Conservation (phyloP, 2,113 vertebrate species). For the Brachyhypopomus gauderio region DNA sequence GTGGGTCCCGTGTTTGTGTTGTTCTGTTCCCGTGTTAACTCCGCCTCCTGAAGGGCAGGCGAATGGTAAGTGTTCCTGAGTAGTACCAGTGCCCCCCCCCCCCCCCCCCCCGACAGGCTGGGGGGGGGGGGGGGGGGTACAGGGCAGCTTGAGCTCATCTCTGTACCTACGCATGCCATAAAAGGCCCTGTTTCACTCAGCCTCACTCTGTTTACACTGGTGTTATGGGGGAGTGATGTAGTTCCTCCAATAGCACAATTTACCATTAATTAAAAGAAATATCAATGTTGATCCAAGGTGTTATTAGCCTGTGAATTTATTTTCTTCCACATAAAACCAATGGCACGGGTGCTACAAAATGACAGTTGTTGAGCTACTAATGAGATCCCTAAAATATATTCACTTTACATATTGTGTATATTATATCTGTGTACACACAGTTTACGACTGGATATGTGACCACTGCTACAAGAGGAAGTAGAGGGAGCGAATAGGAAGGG, state of each 20-base stretch:
- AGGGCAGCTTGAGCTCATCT: constrained; percentile 43
- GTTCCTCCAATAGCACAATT: constrained; percentile 21
- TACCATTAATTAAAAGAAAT: constrained; percentile 6
- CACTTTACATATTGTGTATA: not conserved
- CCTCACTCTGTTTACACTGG: constrained; percentile 31
- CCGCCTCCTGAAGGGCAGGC: not conserved
- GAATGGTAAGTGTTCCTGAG: constrained; percentile 25
- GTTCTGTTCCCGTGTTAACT: not conserved
- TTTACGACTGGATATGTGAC: not conserved
- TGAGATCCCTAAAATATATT: not conserved
- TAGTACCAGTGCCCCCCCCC: constrained; percentile 28
- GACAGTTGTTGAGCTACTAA: too few species aligned
- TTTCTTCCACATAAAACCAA: not conserved
- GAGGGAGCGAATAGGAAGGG: not conserved
- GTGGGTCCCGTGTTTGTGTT: constrained; percentile 29
- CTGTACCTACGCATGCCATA: constrained; percentile 48
- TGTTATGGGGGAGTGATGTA: constrained; percentile 45
- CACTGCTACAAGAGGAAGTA: not conserved
- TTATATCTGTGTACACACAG: too few species aligned
- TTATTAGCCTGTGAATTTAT: not conserved
- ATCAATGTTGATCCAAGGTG: not conserved
- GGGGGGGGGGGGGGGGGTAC: constrained; percentile 48
- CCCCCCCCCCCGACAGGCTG: constrained; percentile 44
- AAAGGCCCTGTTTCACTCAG: constrained; percentile 48
- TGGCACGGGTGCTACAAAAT: not conserved